A percentile compares a stretch with the other conserved stretches of the same genome.
These are phyloP conservation scores for Dicycla oo DNA, from an alignment of 2,888 invertebrate genomes.

Conservation along the genomic window DNA sequence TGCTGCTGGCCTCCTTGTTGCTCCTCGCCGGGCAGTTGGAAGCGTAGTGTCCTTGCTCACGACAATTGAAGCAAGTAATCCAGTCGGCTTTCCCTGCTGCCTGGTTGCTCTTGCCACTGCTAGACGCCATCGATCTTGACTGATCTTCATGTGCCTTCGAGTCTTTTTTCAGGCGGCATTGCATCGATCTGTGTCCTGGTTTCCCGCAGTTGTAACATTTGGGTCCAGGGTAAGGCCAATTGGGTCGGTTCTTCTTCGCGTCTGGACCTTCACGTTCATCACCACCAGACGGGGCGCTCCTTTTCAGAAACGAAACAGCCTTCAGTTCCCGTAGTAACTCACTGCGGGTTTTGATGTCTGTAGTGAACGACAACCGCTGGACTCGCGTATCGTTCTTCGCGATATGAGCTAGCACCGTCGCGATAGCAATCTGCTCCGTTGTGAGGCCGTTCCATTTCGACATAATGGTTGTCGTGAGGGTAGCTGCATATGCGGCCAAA, in stretches of 20 bases:
- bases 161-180: neutral
- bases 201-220: constrained; percentile 1
- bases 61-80: neutral
- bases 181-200: constrained; percentile 1
- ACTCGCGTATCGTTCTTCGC: constrained; percentile 5
- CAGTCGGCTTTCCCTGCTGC: too few relatives aligned
- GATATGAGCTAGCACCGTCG: constrained; percentile 2
- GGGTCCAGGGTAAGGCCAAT: neutral
- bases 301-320: too few relatives aligned
- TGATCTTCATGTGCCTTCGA: neutral
- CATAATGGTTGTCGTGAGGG: too few relatives aligned
- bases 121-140: neutral
- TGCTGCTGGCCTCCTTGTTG: neutral
- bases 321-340: too few relatives aligned
- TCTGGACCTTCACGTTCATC: constrained; percentile 1
- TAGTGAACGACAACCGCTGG: neutral
- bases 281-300: neutral
- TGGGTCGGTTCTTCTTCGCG: constrained; percentile 5
- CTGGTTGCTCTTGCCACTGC: too few relatives aligned
- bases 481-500: too few relatives aligned
- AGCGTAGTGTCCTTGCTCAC: neutral
- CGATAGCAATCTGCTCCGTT: constrained; percentile 1
- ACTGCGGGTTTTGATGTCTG: neutral
- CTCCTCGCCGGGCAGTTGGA: neutral
- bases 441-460: too few relatives aligned